phyloP scores from a whole-genome alignment of 2,888 invertebrate genomes.

The Steinernema carpocapsae region DNA sequence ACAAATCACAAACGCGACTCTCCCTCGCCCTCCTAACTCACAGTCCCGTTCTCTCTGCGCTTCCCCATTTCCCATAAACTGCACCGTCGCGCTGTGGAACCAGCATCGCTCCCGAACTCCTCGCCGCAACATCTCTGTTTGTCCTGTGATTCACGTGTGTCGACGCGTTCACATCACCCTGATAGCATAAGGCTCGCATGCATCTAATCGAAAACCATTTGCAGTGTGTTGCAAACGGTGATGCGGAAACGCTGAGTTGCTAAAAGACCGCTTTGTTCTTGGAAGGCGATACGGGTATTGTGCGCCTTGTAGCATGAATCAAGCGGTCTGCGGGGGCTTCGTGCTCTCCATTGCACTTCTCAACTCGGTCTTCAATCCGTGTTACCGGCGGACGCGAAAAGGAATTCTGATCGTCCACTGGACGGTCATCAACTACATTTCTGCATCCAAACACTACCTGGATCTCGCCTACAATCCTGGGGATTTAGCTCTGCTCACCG shows the following conservation, averaged over 20 bases:
- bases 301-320: slow-evolving; percentile 14
- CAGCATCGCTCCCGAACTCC: not conserved
- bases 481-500: slow-evolving; percentile 1
- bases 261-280: not conserved
- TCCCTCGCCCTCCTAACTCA: no score
- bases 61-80: no score
- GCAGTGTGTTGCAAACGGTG: not conserved
- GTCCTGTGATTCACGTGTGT: not conserved
- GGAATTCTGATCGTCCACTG: slow-evolving; percentile 37
- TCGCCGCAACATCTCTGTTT: slow-evolving; percentile 9
- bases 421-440: slow-evolving; percentile 28
- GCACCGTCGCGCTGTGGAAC: not conserved
- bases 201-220: not conserved
- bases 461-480: not conserved
- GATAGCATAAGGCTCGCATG: not conserved
- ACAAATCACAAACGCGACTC: no score
- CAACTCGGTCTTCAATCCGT: slow-evolving; percentile 36
- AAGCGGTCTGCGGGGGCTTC: not conserved
- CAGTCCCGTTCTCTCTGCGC: no score
- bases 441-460: not conserved
- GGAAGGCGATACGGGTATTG: slow-evolving; percentile 17
- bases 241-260: not conserved
- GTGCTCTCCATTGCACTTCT: slow-evolving; percentile 28
- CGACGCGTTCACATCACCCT: not conserved
- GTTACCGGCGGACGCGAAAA: slow-evolving; percentile 29